Conservation (phyloP, 2,888 invertebrate genomes). For the Smittia aterrima region DNA sequence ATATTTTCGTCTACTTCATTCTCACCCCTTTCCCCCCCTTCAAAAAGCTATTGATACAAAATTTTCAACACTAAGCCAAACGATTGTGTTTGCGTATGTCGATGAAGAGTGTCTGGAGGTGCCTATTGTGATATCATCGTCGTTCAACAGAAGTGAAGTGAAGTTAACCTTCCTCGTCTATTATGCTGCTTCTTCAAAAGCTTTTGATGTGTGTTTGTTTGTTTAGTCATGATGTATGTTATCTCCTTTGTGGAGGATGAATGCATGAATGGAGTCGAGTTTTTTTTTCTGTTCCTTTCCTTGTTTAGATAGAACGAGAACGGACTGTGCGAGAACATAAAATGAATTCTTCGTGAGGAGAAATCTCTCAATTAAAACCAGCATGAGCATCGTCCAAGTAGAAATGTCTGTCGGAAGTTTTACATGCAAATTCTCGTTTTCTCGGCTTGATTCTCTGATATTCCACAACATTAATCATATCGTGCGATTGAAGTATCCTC, state of each 20-base stretch:
- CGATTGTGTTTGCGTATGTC: not conserved
- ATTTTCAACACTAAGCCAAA: slow-evolving; percentile 7
- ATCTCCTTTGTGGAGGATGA: slow-evolving; percentile 3
- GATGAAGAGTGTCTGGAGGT: not conserved
- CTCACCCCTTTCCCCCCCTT: not conserved
- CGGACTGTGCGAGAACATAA: not conserved
- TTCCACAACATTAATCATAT: not conserved
- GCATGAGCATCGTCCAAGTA: not conserved
- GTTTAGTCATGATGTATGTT: slow-evolving; percentile 8
- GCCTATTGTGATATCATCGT: not conserved
- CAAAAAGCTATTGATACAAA: slow-evolving; percentile 2
- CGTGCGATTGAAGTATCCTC: no score
- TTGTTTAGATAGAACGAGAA: not conserved
- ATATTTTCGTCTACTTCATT: not conserved
- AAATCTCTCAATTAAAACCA: slow-evolving; percentile 5
- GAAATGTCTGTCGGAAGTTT: slow-evolving; percentile 7
- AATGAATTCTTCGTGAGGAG: not conserved
- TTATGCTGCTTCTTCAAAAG: not conserved
- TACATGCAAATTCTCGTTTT: not conserved
- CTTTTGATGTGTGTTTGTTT: slow-evolving; percentile 4
- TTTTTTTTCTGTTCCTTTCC: no score
- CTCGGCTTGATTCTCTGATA: not conserved
- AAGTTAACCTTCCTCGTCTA: not conserved
- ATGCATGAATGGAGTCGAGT: not conserved
- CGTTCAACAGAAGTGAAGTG: not conserved